Conservation (phyloP, 2,888 invertebrate species). For the Lasioglossum oenotherae region DNA sequence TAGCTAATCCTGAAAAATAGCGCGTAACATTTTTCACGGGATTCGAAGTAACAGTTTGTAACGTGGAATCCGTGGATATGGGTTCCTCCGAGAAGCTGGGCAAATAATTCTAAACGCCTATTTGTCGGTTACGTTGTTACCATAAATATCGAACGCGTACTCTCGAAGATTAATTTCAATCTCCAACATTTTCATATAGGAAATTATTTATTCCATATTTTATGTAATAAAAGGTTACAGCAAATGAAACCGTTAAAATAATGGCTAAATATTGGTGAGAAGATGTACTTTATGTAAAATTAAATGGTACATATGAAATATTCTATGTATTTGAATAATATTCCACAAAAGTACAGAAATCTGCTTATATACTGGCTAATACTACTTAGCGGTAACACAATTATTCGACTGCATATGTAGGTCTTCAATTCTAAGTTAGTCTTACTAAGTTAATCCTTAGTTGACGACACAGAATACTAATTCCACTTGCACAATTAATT, state of each 20-base stretch:
- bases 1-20: conserved; percentile 80
- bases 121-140: neutral
- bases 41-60: conserved; percentile 78
- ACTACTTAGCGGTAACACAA: neutral
- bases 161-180: neutral
- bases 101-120: conserved; percentile 9
- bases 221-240: neutral
- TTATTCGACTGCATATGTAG: neutral
- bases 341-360: neutral
- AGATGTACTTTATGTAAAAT: neutral
- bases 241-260: neutral
- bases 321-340: neutral
- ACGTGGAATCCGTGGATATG: conserved; percentile 53
- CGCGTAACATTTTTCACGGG: conserved; percentile 76
- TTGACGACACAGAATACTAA: neutral
- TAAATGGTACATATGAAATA: neutral
- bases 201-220: neutral
- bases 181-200: neutral
- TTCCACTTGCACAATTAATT: neutral
- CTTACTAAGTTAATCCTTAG: neutral
- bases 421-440: neutral
- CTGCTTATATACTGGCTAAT: neutral
- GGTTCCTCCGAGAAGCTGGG: conserved; percentile 36
- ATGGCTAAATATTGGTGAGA: neutral
- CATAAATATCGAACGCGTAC: neutral